Base-by-base conservation (phyloP, 2,113 vertebrate species). In the Macquaria australasica region DNA sequence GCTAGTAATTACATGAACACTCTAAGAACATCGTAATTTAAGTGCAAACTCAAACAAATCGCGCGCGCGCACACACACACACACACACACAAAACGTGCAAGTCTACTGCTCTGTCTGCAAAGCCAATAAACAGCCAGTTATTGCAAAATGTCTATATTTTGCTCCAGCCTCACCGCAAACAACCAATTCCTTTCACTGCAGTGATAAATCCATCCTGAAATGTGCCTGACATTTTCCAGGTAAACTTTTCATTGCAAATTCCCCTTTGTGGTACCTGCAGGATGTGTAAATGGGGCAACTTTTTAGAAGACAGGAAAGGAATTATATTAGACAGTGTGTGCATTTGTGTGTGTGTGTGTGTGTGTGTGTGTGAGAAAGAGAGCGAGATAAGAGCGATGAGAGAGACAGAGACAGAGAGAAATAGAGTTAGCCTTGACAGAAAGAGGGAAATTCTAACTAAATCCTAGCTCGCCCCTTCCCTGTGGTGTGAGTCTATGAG, bases 211-310 rank as follows among this genome's bases (percentile, higher is more conserved):
- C 25, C 20, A 12, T 79, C 69, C 62, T 81, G 55, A 85, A 85
- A 85, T 0, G 18, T 31, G 9, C 20, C 70, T 69, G 86, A 79
- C 83, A 76, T 89, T 87, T 83, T 71, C 60, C 69, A 83, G 69
- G 77, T 90, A 90, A 91, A 89, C 81, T 62, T 92, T 79, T 89
- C 80, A 86, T 75, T 67, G 85, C 80, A 81, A 67, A 83, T 89
- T 86, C 83, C 34, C 63, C 84, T 86, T 66, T 81, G 81, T 82
- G 77, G 59, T 55, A 84, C 70, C 81, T 68, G 81, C 67, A 87
- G 64, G 58, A 84, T 50, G 77, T 77, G 71, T 80, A 87, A 80
- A 88, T 76, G 64, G 73, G 73, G 53, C 37, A 73, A 87, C 73
- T 83, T 87, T 83, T 80, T 16, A 81, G 82, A 74, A 79, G 78